Conservation (phyloP, 2,888 invertebrate species). For the Torymus texanus region DNA sequence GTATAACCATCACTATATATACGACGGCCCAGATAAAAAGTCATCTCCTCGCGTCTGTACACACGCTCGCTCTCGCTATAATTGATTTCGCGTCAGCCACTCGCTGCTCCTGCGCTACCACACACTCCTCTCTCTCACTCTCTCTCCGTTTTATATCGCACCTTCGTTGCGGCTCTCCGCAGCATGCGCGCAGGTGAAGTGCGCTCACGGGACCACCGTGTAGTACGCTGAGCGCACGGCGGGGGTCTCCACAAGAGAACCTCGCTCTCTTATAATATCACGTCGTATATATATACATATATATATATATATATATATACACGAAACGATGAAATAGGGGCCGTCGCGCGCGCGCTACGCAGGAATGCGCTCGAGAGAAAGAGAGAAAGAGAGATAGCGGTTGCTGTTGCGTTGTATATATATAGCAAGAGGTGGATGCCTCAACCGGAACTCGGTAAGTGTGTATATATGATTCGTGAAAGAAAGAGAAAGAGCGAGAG, state of each 20-base stretch:
- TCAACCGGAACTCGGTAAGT: background rate
- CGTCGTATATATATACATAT: constrained; percentile 64
- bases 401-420: background rate
- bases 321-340: constrained; percentile 75
- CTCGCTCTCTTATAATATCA: constrained; percentile 69
- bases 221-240: constrained; percentile 69
- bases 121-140: too few species aligned
- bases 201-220: constrained; percentile 71
- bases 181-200: background rate
- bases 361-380: constrained; percentile 57
- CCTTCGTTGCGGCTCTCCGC: background rate
- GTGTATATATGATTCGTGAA: background rate
- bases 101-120: too few species aligned
- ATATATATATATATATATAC: constrained; percentile 41
- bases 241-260: constrained; percentile 64
- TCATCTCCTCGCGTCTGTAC: background rate
- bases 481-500: too few species aligned
- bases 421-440: background rate
- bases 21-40: background rate
- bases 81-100: constrained; percentile 36
- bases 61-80: constrained; percentile 5
- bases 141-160: constrained; percentile 13
- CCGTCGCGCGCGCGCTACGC: constrained; percentile 59
- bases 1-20: too few species aligned
- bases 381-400: constrained; percentile 43